Conservation (phyloP, 2,888 invertebrate species). For the Cylloceria caligata region DNA sequence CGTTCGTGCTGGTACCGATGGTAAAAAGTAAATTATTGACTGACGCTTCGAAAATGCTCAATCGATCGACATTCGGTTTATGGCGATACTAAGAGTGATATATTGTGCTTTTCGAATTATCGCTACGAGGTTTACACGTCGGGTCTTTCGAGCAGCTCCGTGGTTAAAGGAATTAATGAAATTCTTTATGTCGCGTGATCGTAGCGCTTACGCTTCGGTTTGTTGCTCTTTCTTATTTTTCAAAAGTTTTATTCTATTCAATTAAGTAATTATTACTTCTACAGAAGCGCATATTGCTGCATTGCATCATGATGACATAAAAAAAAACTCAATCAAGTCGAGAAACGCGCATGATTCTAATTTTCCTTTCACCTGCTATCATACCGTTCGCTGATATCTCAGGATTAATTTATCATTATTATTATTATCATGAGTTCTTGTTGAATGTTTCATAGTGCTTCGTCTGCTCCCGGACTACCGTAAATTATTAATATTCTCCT, state of each 20-base stretch:
- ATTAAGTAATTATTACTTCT: neutral
- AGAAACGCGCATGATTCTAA: conserved; percentile 8
- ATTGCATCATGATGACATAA: neutral
- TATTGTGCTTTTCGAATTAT: conserved; percentile 9
- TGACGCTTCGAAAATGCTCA: conserved; percentile 1
- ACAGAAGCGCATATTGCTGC: neutral
- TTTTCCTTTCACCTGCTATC: conserved; percentile 3
- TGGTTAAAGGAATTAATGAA: conserved; percentile 1
- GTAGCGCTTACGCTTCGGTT: neutral
- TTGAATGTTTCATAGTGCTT: conserved; percentile 63
- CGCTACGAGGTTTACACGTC: neutral
- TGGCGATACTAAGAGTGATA: neutral
- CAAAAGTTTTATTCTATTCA: neutral
- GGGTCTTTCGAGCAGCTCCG: neutral
- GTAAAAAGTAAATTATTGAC: neutral
- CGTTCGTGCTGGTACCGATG: too few relatives aligned
- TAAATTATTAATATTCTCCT: conserved; percentile 47
- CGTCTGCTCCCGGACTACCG: conserved; percentile 28
- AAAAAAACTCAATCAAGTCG: neutral
- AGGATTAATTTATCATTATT: conserved; percentile 52
- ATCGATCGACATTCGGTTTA: conserved; percentile 16
- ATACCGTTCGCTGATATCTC: conserved; percentile 2
- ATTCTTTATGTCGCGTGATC: neutral
- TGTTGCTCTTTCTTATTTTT: neutral
- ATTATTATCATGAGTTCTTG: conserved; percentile 66